Evolutionary conservation across 2,113 vertebrate genomes (phyloP), one percentile per base, ranked within the genome.

Genomic region (Triplophysa tibetana): DNA sequence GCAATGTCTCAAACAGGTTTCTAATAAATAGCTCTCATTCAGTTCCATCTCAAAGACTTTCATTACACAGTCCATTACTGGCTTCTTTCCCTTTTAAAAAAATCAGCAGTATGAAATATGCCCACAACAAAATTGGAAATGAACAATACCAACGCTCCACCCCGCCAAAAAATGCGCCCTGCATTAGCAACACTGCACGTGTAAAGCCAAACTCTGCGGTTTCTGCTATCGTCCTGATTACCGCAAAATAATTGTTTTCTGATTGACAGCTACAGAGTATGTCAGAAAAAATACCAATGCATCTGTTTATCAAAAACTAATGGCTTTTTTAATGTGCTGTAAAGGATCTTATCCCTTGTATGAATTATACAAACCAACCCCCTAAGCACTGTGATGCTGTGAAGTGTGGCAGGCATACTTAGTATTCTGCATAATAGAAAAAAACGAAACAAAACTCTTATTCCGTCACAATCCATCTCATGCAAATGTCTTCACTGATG

Each of bases 251-350:
- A 87, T 86, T 88, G 83, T 82, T 87, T 88, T 81, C 70, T 83
- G 84, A 87, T 75, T 88, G 87, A 86, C 82, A 86, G 83, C 78
- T 86, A 82, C 78, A 84, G 64, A 78, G 83, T 82, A 79, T 75
- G 70, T 43, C 6, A 24, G 48, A 8, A 11, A 41, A 82, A 68
- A 69, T 58, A 23, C 75, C 64, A 70, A 62, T 77, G 82, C 84
- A 86, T 87, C 82, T 86, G 88, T 85, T 89, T 89, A 88, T 89
- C 80, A 80, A 82, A 87, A 82, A 87, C 86, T 85, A 89, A 88
- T 90, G 78, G 80, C 82, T 29, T 88, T 87, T 85, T 83, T 85
- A 78, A 84, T 85, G 77, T 80, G 81, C 62, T 86, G 81, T 79
- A 75, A 83, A 83, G 77, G 72, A 80, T 75, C 77, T 82, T 81